phyloP scores from a whole-genome alignment of 2,797 vertebrate genomes.

The Sebastes minor region DNA sequence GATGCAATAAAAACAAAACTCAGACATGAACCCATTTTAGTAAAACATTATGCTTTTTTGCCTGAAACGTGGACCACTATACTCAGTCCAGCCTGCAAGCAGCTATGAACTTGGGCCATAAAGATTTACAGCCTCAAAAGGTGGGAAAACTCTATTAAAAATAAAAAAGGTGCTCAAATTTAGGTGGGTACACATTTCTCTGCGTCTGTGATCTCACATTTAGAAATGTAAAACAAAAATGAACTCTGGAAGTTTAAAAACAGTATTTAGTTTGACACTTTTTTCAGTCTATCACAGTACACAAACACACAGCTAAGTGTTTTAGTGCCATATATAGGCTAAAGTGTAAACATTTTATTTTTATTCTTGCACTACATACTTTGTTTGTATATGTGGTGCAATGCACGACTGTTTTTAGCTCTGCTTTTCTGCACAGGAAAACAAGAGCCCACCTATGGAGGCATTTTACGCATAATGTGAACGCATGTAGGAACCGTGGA shows the following conservation, averaged over 20 bases:
- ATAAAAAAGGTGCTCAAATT: slow-evolving; percentile 43
- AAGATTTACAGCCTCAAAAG: slow-evolving; percentile 77
- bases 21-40: neutral
- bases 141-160: slow-evolving; percentile 70
- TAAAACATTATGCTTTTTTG: slow-evolving; percentile 7
- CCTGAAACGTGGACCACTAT: slow-evolving; percentile 21
- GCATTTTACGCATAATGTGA: neutral
- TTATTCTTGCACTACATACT: neutral
- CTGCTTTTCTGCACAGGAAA: neutral
- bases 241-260: neutral
- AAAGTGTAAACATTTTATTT: neutral
- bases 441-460: neutral
- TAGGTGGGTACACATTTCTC: slow-evolving; percentile 31
- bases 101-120: slow-evolving; percentile 64
- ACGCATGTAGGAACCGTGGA: neutral
- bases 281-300: neutral
- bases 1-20: neutral
- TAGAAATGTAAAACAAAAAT: slow-evolving; percentile 4
- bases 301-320: neutral
- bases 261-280: neutral
- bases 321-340: neutral
- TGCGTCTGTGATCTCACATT: slow-evolving; percentile 27
- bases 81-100: slow-evolving; percentile 36
- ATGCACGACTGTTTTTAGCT: neutral
- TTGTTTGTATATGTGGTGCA: neutral